Evolutionary conservation across 2,113 vertebrate species (phyloP).

Genomic region (Callipepla californica): DNA sequence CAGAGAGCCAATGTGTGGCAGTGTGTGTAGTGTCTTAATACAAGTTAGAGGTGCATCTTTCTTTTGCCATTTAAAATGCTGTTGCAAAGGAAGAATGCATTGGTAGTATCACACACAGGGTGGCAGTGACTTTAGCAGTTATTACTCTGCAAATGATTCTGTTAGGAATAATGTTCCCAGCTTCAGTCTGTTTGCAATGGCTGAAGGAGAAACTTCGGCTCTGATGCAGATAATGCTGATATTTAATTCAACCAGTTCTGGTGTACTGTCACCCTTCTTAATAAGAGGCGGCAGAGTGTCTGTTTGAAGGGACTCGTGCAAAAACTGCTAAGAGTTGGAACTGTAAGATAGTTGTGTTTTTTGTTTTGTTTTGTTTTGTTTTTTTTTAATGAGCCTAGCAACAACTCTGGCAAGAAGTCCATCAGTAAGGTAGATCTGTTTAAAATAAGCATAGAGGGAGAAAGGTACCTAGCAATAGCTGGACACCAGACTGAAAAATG

Average conservation of each 20-base stretch:
- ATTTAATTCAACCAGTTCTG: background rate
- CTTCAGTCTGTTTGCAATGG: background rate
- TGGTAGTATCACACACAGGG: background rate
- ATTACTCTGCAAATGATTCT: background rate
- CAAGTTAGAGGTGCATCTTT: background rate
- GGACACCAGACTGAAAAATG: background rate
- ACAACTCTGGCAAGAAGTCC: background rate
- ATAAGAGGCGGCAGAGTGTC: background rate
- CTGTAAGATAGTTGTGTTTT: background rate
- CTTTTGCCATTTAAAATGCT: background rate
- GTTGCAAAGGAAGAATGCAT: background rate
- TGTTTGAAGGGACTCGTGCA: background rate
- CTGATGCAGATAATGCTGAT: background rate
- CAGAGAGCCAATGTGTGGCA: background rate
- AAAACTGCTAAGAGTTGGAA: background rate
- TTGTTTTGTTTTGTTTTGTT: too few relatives aligned
- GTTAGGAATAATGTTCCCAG: background rate
- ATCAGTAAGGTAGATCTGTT: background rate
- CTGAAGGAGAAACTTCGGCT: background rate
- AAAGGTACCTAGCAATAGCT: background rate
- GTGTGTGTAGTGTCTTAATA: background rate
- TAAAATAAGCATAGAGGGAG: background rate
- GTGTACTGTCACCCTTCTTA: background rate
- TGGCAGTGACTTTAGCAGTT: background rate
- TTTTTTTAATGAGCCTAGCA: background rate